phyloP scores from a whole-genome alignment of 2,888 invertebrate species.

The Dynastes tityus region DNA sequence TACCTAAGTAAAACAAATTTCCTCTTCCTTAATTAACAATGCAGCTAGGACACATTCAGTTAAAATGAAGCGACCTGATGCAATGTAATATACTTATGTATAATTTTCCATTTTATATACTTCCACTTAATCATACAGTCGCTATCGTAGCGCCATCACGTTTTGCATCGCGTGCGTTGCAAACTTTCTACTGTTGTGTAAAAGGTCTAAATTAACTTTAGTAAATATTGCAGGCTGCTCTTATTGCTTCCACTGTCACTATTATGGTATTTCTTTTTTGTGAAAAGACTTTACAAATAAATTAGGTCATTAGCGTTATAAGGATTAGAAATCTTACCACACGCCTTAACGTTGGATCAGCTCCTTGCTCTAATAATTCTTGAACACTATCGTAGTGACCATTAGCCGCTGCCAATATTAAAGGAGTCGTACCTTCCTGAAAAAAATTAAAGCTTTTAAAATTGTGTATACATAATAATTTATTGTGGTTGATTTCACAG shows the following conservation, averaged over 20 bases:
- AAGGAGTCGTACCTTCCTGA: slow-evolving; percentile 95
- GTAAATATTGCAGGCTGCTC: no score
- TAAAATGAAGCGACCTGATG: no score
- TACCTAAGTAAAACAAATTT: no score
- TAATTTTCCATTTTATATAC: no score
- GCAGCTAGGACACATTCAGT: no score
- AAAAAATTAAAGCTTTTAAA: slow-evolving; percentile 51
- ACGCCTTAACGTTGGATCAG: slow-evolving; percentile 88
- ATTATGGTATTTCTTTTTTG: no score
- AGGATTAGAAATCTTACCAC: slow-evolving; percentile 73
- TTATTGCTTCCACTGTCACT: no score
- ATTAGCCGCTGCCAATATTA: slow-evolving; percentile 93
- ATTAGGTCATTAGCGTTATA: no score
- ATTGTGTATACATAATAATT: not conserved
- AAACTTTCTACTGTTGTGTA: not conserved
- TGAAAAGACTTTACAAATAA: no score
- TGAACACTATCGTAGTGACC: slow-evolving; percentile 91
- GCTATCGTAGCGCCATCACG: slow-evolving; percentile 2
- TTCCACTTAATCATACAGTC: not conserved
- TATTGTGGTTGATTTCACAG: not conserved
- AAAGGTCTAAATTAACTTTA: not conserved
- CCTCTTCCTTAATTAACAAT: no score
- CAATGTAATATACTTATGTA: no score
- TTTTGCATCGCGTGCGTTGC: not conserved
- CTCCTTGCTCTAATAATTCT: slow-evolving; percentile 91